Base-by-base conservation (phyloP, 2,797 vertebrate genomes). In the Smutsia gigantea region DNA sequence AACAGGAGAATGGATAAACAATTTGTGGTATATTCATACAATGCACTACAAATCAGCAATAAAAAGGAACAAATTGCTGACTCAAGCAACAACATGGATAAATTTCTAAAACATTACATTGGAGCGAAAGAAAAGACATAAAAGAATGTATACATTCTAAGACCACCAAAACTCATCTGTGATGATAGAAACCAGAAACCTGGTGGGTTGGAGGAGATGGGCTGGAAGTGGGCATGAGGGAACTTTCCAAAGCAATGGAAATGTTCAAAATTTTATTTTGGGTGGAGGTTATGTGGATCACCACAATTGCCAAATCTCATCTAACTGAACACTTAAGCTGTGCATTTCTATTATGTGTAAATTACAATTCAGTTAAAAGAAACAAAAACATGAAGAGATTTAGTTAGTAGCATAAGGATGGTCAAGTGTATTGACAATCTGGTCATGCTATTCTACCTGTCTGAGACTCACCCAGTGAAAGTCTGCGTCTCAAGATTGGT, bases 281-380 rank as follows among this genome's bases (percentile, higher is more conserved):
- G 31, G 37, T 91, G 34, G 27, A 94, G 31, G 25, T 64, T 81
- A 85, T 17, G 29, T 71, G 31, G 21, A n/a, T 91, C 17, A 78
- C 75, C 87, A 66, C 23, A 90, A 7, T 78, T 87, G 37, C 34
- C 77, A 68, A 79, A 93, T 55, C 37, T 82, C 17, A 74, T 74
- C 27, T 68, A 42, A 69, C 17, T 27, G 12, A 42, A 51, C 31
- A 84, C 59, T 51, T 77, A 87, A 74, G 21, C 75, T 84, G 29
- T 78, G 21, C 18, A 1, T 66, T 95, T 92, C 68, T 83, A 64
- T 79, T 83, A 23, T 95, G 42, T 88, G 17, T 95, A 75, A 81
- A 64, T 68, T 94, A 81, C 11, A 87, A 21, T 59, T 84, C 12
- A 63, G 10, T 55, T 82, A 29, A 86, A 78, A 93, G 18, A 81